Conservation (phyloP, 2,888 invertebrate species). For the Drepana falcataria region DNA sequence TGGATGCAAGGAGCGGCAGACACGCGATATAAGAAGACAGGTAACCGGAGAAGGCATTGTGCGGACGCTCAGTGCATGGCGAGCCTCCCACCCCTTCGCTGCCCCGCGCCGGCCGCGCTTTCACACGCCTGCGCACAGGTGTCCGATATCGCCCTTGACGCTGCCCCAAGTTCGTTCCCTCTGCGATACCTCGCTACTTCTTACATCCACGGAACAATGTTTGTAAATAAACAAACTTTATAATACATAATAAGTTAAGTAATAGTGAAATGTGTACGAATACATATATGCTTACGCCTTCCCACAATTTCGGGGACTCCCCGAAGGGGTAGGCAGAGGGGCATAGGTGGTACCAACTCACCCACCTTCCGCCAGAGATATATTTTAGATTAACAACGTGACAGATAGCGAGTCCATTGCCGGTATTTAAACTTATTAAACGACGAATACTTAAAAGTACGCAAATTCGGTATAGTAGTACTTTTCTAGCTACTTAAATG, state of each 20-base stretch:
- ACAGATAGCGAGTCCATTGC: too few relatives aligned
- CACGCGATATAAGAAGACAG: conserved; percentile 70
- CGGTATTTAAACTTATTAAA: too few relatives aligned
- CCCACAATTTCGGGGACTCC: too few relatives aligned
- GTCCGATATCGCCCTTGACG: conserved; percentile 75
- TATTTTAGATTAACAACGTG: too few relatives aligned
- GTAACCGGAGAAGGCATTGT: conserved; percentile 76
- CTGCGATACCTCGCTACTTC: conserved; percentile 15
- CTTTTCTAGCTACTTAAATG: too few relatives aligned
- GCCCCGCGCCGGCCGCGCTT: conserved; percentile 40
- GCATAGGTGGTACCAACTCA: too few relatives aligned
- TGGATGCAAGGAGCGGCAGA: conserved; percentile 42
- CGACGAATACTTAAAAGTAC: too few relatives aligned
- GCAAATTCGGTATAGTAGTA: too few relatives aligned
- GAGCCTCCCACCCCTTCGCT: conserved; percentile 30
- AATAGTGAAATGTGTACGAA: too few relatives aligned
- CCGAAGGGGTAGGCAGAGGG: too few relatives aligned
- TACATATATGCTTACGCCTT: too few relatives aligned
- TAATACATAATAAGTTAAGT: neutral
- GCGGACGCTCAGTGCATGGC: conserved; percentile 71
- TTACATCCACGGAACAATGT: neutral
- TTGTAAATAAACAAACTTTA: neutral
- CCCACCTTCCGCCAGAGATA: too few relatives aligned
- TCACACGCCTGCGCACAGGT: conserved; percentile 76
- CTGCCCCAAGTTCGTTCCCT: conserved; percentile 54